Evolutionary conservation across 2,888 invertebrate species (phyloP), one percentile per base, ranked within the genome.

Genomic region (Anodontia alba): DNA sequence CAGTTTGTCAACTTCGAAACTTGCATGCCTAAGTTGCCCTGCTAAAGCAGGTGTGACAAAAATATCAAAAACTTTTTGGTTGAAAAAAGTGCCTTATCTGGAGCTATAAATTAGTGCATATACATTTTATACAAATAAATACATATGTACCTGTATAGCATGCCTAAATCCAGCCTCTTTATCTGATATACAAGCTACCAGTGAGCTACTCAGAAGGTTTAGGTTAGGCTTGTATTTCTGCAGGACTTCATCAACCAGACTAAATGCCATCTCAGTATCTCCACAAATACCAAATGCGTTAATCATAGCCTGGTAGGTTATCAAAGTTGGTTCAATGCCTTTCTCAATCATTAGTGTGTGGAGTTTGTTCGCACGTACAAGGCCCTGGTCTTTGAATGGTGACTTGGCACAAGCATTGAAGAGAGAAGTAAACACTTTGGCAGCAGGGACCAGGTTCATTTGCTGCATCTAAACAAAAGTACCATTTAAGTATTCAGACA

Each of bases 351-450:
- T 96, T 3, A 96, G 94, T 78, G 96, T 95, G 74, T 96, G 95
- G 71, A 99, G 95, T 81, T 96, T 94, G 31, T 95, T 95, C 0
- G 98, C 97, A 92, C 96, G 95, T 73, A 96, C 95, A 51, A 98
- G 93, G 0, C 97, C 98, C 94, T 97, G 96, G 66, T 95, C 93
- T 1, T 95, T 95, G 95, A 81, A 91, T 0, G 97, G 97, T 78
- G 97, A 97, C 93, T 97, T 97, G 0, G 97, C 96, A 94, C 98
- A 98, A 0, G 98, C 97, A 95, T 98, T 97, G 92, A 99, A 97
- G 38, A 99, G 95, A 80, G 97, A 97, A 0, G 98, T 98, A 91
- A 97, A 98, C 0, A 97, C 97, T 26, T 97, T 96, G 0, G 96
- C 96, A 36, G 96, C 96, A 0, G 96, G 96, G 85, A 95, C 95